Base-by-base conservation (phyloP, 2,888 invertebrate genomes). In the Ormyrus thymus region DNA sequence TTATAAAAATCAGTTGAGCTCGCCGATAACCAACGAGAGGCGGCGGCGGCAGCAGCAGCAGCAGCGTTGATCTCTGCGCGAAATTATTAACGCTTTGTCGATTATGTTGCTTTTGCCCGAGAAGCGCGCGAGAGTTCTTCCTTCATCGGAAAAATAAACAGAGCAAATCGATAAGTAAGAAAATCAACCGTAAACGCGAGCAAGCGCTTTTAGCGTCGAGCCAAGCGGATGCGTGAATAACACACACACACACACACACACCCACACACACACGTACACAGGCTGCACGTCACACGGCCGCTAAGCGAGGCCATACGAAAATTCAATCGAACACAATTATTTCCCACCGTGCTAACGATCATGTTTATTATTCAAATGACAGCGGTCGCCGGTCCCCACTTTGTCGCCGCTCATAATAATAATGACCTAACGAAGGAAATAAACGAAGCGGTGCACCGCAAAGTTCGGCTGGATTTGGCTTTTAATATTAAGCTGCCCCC, bases 91-190 rank as follows among this genome's bases (percentile, higher is more conserved):
- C 74, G 43, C 58, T 50, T 55, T 13, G 61, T 53, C 61, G 51
- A 13, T n/a, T 45, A 13, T 43, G 13, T 64, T n/a, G 13, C n/a
- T 64, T 64, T 29, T 55, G 58, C 53, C 58, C 64, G 64, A 29
- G 29, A 2, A 29, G 29, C 29, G 29, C 29, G 29, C 29, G 29
- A 29, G 29, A 29, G 29, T 29, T 29, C 29, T 10, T n/a, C 45
- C 76, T 76, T 71, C 71, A 71, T 71, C 65, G 76, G 71, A 58
- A 65, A 76, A 76, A 71, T 76, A 71, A 76, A 76, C 76, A 76
- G 70, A 71, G 71, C 71, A 51, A 76, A 76, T 69, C 69, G 76
- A 68, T 76, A 62, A 75, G 68, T 74, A 76, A 76, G 76, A 76
- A 76, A 76, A 65, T 65, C 65, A 71, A 71, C n/a, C 58, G 58